These are phyloP conservation scores for Aromia moschata DNA, from an alignment of 2,888 invertebrate genomes.

Conservation along the genomic window DNA sequence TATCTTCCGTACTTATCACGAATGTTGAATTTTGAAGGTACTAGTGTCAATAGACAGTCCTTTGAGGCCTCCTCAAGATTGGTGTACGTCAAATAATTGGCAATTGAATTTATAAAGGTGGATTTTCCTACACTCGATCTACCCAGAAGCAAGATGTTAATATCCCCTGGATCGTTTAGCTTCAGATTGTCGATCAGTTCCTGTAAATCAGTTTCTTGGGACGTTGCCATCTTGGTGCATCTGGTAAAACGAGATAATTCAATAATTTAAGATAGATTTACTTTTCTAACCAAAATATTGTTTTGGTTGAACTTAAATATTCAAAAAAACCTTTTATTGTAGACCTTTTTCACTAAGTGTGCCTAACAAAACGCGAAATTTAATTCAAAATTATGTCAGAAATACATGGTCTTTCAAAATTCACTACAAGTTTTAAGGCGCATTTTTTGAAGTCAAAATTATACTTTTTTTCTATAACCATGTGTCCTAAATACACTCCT, in stretches of 20 bases:
- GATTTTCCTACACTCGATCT: constrained; percentile 59
- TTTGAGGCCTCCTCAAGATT: constrained; percentile 46
- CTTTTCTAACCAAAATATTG: not conserved
- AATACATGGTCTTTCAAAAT: no score
- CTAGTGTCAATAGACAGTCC: constrained; percentile 45
- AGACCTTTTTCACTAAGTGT: no score
- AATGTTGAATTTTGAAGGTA: constrained; percentile 50
- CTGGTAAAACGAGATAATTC: no score
- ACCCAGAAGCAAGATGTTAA: constrained; percentile 56
- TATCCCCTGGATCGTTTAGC: constrained; percentile 35
- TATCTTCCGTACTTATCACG: constrained; percentile 45
- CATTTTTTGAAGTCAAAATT: no score
- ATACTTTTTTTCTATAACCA: no score
- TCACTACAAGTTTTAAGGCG: no score
- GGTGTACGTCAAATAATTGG: constrained; percentile 52
- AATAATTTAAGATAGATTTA: not conserved
- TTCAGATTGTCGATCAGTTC: constrained; percentile 26
- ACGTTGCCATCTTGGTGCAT: constrained; percentile 2
- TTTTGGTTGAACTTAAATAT: no score
- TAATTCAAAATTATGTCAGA: no score
- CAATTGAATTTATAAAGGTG: constrained; percentile 57
- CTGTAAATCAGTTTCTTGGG: constrained; percentile 15
- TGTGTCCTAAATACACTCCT: no score
- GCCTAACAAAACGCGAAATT: no score
- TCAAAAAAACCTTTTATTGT: no score